These are phyloP conservation scores for Zaprionus davidi DNA, from an alignment of 1,140 invertebrate genomes.

Conservation along the genomic window DNA sequence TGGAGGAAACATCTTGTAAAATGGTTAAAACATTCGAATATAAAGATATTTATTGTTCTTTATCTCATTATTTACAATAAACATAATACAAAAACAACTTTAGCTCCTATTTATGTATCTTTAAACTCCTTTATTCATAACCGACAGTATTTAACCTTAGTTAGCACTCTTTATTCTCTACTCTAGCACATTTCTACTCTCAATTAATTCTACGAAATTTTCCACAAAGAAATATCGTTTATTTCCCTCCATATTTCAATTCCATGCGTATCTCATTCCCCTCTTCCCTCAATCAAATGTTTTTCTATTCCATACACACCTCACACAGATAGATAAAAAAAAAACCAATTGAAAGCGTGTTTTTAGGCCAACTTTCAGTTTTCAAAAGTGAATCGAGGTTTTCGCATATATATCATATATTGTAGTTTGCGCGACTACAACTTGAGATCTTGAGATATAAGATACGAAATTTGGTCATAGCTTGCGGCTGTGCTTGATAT, in stretches of 20 bases:
- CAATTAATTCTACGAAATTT: not conserved
- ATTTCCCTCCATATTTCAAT: not conserved
- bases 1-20: not conserved
- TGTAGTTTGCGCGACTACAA: not conserved
- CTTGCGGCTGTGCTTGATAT: slow-evolving; percentile 45
- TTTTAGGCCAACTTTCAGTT: slow-evolving; percentile 79
- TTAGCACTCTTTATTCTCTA: not conserved
- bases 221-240: not conserved
- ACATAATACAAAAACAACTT: not conserved
- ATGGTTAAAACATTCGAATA: accelerated
- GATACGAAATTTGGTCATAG: slow-evolving; percentile 62
- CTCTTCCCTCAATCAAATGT: not conserved
- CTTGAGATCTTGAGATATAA: slow-evolving; percentile 5
- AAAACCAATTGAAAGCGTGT: slow-evolving; percentile 58
- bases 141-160: not conserved
- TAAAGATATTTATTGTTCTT: not conserved
- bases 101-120: not conserved
- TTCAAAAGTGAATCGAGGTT: slow-evolving; percentile 74
- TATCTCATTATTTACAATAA: not conserved
- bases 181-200: not conserved
- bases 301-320: slow-evolving; percentile 14
- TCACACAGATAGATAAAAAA: not conserved
- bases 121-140: too few species aligned
- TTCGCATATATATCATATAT: slow-evolving; percentile 37
- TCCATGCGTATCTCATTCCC: not conserved